Conservation (phyloP, 2,888 invertebrate genomes). For the Hyppa rectilinea region DNA sequence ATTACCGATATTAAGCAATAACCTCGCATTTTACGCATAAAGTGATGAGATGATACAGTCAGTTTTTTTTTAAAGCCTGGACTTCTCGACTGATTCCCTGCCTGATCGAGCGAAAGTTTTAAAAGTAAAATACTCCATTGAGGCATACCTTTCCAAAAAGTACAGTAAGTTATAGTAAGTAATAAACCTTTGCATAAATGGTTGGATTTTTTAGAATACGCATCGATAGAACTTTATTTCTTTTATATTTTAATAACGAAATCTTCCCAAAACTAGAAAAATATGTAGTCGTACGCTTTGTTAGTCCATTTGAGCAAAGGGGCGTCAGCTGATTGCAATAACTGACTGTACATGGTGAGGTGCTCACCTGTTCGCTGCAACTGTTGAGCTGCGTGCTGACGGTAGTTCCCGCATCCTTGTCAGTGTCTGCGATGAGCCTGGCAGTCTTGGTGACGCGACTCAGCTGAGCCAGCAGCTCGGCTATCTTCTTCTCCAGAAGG, state of each 20-base stretch:
- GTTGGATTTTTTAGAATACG: too few relatives aligned
- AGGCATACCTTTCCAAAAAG: constrained; percentile 26
- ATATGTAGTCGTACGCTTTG: too few relatives aligned
- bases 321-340: too few relatives aligned
- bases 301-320: too few relatives aligned
- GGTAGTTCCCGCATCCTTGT: constrained; percentile 53
- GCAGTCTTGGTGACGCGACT: constrained; percentile 96
- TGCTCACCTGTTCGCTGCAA: constrained; percentile 77
- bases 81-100: too few relatives aligned
- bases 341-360: too few relatives aligned
- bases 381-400: constrained; percentile 66
- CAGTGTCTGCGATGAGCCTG: constrained; percentile 93
- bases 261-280: too few relatives aligned
- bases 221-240: too few relatives aligned
- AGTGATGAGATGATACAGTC: neutral
- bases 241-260: too few relatives aligned
- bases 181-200: too few relatives aligned
- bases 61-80: neutral
- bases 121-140: neutral
- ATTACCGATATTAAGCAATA: neutral
- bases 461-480: constrained; percentile 96
- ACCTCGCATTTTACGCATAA: neutral
- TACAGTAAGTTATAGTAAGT: too few relatives aligned
- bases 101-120: too few relatives aligned
- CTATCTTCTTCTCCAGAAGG: constrained; percentile 97